These are phyloP conservation scores for Turnix velox DNA, from an alignment of 2,113 vertebrate genomes.

Conservation along the genomic window DNA sequence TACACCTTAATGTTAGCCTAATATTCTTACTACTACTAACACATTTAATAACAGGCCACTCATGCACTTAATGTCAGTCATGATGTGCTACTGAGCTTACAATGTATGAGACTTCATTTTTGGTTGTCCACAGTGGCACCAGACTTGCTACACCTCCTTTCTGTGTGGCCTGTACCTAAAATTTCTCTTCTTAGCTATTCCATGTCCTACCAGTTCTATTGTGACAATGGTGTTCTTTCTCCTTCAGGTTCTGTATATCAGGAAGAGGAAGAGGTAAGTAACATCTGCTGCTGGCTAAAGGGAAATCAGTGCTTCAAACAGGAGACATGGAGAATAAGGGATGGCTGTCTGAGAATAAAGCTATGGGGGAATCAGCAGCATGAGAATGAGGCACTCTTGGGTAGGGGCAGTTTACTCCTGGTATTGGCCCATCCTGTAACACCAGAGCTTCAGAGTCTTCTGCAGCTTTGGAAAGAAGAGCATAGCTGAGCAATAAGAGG, in stretches of 20 bases:
- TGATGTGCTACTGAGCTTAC: neutral
- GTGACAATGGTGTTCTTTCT: slow-evolving; percentile 39
- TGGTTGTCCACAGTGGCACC: neutral
- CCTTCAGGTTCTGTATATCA: slow-evolving; percentile 91
- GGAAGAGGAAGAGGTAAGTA: slow-evolving; percentile 92
- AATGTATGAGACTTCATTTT: neutral
- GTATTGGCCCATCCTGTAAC: neutral
- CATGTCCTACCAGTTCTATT: neutral
- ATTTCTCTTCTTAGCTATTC: neutral
- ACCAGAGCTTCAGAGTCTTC: neutral
- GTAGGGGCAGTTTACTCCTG: neutral
- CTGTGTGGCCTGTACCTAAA: neutral
- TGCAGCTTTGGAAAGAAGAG: neutral
- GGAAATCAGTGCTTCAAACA: neutral
- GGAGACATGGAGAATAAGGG: neutral
- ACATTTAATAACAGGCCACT: neutral
- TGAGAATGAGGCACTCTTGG: neutral
- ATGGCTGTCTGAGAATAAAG: neutral
- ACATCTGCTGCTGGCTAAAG: neutral
- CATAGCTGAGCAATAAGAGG: neutral
- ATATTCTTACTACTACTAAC: slow-evolving; percentile 31
- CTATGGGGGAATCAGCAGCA: neutral
- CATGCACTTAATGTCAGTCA: neutral
- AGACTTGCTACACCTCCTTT: neutral
- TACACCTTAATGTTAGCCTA: neutral